Evolutionary conservation across 2,797 vertebrate genomes (phyloP).

Genomic region (Mareca penelope): DNA sequence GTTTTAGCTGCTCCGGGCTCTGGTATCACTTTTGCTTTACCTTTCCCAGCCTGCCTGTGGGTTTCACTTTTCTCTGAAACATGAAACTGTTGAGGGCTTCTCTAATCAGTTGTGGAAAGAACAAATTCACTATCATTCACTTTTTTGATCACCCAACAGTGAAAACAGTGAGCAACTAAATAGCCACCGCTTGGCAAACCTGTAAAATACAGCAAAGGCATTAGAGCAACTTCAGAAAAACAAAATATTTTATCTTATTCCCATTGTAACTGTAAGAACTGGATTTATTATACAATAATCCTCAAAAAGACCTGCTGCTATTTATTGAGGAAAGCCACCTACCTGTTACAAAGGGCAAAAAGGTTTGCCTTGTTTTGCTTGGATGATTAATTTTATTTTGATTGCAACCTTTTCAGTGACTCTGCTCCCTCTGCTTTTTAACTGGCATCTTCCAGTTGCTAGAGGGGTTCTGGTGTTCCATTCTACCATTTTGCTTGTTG

Average conservation of each 20-base stretch:
- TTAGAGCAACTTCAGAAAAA: background rate
- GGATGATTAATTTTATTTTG: background rate
- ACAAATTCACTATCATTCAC: background rate
- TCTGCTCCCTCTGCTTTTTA: background rate
- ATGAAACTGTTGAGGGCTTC: background rate
- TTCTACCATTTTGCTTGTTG: background rate
- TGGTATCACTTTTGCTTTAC: background rate
- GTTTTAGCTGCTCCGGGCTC: background rate
- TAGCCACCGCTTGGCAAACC: background rate
- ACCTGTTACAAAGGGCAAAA: background rate
- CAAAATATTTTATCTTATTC: background rate
- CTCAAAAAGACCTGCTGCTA: background rate
- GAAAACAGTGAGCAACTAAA: background rate
- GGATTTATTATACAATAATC: background rate
- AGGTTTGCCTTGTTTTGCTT: background rate
- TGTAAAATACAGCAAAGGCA: background rate
- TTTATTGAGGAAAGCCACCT: background rate
- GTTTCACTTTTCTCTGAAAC: background rate
- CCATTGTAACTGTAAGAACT: background rate
- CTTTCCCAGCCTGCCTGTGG: background rate
- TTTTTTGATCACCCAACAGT: background rate
- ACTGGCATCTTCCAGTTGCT: background rate
- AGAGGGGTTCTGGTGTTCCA: background rate
- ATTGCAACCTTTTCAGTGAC: background rate
- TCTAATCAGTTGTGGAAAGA: background rate